Conservation (phyloP, 2,113 vertebrate species). For the Electrona antarctica region DNA sequence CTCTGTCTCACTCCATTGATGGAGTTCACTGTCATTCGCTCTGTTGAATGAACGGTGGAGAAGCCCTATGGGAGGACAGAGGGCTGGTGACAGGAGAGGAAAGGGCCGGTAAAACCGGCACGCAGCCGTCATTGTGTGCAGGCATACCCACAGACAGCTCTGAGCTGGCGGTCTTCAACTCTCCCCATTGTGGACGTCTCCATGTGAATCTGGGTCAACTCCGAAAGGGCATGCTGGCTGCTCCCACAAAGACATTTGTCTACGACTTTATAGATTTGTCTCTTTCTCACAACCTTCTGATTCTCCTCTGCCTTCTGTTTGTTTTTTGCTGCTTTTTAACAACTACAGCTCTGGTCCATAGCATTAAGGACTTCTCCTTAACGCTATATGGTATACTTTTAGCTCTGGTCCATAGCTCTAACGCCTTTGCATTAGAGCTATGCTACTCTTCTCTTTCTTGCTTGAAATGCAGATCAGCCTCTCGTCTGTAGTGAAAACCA, state of each 20-base stretch:
- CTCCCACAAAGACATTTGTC: conserved; percentile 26
- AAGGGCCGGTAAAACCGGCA: conserved; percentile 12
- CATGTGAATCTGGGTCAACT: conserved; percentile 56
- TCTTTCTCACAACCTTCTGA: conserved; percentile 1
- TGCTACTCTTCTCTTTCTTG: too few species aligned
- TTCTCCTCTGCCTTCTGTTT: conserved; percentile 3
- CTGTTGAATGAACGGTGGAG: conserved; percentile 37
- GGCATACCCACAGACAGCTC: conserved; percentile 44
- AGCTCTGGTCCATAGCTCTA: too few species aligned
- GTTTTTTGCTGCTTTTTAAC: not conserved
- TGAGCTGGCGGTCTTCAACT: conserved; percentile 16
- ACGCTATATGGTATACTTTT: too few species aligned
- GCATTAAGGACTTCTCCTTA: too few species aligned
- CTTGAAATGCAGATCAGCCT: too few species aligned
- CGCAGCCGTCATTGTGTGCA: conserved; percentile 32
- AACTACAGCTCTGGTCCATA: too few species aligned
- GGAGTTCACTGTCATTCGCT: conserved; percentile 38
- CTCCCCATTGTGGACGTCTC: conserved; percentile 26
- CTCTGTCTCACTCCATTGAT: not conserved
- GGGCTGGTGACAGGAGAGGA: conserved; percentile 30
- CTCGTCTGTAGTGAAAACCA: too few species aligned
- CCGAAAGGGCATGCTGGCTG: conserved; percentile 25
- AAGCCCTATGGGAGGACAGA: conserved; percentile 29
- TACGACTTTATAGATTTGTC: not conserved
- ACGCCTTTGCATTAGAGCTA: too few species aligned